Base-by-base conservation (phyloP, 2,888 invertebrate genomes). In the Cinara cedri region DNA sequence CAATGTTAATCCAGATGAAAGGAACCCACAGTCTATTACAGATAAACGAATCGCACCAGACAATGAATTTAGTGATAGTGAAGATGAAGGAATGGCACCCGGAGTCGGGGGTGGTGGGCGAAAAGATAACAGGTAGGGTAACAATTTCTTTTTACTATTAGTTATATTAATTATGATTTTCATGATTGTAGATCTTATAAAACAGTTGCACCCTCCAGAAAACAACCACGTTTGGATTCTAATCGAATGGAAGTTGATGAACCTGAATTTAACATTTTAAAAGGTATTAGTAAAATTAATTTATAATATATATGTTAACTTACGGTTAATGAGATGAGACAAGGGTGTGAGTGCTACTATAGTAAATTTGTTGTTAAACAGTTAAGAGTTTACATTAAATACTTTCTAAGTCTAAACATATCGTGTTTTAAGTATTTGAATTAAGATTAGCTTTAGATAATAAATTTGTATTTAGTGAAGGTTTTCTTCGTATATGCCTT, bases 31-130 rank as follows among this genome's bases (percentile, higher is more conserved):
- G 85, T 91, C 92, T 84, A 90, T 83, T 3, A 83, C 83, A 86
- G 98, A 99, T 86, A 97, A 97, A 85, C 90, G 97, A 83, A 94
- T 99, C 84, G 94, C 95, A 3, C 94, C 95, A 82, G 97, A 97
- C 84, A 97, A 96, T 84, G 98, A 98, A 85, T 93, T 94, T 84
- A 94, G 93, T 0, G 95, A 95, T 85, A 94, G 94, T 1, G 98
- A 98, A 86, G 97, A 97, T 85, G 98, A 98, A 86, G 93, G 92
- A 1, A 70, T 70, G 68, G 68, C 70, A 42, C 57, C 70, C n/a
- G 92, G 91, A 82, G 88, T 88, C 81, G 81, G 80, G 0, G 82
- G 81, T 24, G 87, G 86, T 54, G 89, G 91, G 82, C 87, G 92
- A 83, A 86, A 88, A 81, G 88, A 88, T 83, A 87, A 81, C 19